Conservation (phyloP, 2,888 invertebrate genomes). For the Lamellibrachia columna region DNA sequence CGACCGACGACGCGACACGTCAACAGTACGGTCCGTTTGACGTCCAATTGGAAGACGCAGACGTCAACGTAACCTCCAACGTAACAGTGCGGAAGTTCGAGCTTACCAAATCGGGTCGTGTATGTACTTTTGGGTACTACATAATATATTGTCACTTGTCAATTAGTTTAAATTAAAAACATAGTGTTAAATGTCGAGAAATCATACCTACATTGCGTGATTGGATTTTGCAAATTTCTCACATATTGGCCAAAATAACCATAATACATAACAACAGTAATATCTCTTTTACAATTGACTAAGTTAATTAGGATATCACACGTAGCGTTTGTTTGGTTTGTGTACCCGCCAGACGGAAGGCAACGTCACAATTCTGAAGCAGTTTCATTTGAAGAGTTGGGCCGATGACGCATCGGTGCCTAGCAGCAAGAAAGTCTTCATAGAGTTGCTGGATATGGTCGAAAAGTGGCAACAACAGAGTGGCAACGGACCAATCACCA, state of each 20-base stretch:
- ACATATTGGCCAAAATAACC: too few relatives aligned
- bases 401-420: not conserved
- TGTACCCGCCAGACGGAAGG: not conserved
- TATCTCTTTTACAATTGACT: not conserved
- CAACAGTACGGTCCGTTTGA: slow-evolving; percentile 20
- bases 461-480: slow-evolving; percentile 2
- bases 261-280: too few relatives aligned
- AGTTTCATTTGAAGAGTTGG: not conserved
- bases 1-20: slow-evolving; percentile 38
- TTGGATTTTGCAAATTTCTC: too few relatives aligned
- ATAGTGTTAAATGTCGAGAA: too few relatives aligned
- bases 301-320: not conserved
- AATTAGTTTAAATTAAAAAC: too few relatives aligned
- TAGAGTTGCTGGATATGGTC: not conserved
- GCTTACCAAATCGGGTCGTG: not conserved
- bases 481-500: not conserved
- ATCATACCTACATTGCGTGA: too few relatives aligned
- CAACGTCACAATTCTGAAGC: not conserved
- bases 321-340: not conserved
- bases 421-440: not conserved
- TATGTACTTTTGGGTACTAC: not conserved
- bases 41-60: not conserved
- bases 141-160: too few relatives aligned
- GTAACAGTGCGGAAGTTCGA: slow-evolving; percentile 32
- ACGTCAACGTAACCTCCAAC: not conserved